These are phyloP conservation scores for Mirza zaza DNA, from an alignment of 2,113 vertebrate species.

Conservation along the genomic window DNA sequence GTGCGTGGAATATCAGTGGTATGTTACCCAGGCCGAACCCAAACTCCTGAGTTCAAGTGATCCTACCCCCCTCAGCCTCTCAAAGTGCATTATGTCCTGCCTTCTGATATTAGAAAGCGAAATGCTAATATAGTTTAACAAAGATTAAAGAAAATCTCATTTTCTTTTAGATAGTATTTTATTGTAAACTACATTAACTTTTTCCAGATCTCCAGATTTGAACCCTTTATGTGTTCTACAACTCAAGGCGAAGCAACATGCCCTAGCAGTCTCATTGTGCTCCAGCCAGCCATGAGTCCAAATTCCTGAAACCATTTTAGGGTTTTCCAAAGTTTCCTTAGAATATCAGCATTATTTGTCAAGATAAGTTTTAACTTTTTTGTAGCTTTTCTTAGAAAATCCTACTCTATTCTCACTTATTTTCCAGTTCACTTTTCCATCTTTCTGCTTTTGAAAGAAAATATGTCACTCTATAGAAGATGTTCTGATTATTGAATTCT, in stretches of 20 bases:
- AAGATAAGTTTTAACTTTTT: neutral
- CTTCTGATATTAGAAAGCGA: neutral
- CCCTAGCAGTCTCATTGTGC: neutral
- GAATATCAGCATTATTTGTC: neutral
- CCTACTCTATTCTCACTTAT: neutral
- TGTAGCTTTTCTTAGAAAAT: neutral
- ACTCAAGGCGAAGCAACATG: neutral
- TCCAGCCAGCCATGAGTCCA: neutral
- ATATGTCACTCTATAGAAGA: neutral
- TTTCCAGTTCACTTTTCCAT: neutral
- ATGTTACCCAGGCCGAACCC: no score
- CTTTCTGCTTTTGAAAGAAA: slow-evolving; percentile 32
- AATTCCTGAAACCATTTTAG: neutral
- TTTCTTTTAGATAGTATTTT: neutral
- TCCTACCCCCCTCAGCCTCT: no score
- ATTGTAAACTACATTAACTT: neutral
- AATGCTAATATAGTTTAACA: neutral
- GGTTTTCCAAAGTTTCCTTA: neutral
- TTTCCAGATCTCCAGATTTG: neutral
- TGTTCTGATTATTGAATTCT: slow-evolving; percentile 10
- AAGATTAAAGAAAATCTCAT: neutral
- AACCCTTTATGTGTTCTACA: neutral
- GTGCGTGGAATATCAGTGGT: neutral
- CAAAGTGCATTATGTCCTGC: neutral
- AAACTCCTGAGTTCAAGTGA: no score